Conservation (phyloP, 2,888 invertebrate genomes). For the Dolichomitus sp. region DNA sequence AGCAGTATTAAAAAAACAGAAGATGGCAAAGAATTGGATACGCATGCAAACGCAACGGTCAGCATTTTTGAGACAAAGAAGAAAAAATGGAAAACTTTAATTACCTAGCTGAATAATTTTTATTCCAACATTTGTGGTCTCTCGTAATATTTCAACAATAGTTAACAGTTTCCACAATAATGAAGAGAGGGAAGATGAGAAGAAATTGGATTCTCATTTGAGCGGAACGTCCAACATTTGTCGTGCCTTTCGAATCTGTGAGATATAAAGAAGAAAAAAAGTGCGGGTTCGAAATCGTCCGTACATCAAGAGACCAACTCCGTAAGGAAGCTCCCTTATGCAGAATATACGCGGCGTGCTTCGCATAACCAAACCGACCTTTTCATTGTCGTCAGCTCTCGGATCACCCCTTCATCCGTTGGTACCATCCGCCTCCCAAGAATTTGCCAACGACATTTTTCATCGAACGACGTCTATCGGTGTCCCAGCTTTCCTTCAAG, state of each 20-base stretch:
- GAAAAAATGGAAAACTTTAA: too few relatives aligned
- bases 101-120: not conserved
- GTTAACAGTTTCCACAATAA: not conserved
- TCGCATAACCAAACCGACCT: conserved; percentile 64
- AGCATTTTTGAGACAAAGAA: too few relatives aligned
- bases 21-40: not conserved
- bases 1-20: not conserved
- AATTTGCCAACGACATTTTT: conserved; percentile 60
- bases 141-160: not conserved
- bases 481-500: conserved; percentile 57
- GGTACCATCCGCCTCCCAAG: conserved; percentile 3
- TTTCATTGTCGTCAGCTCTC: conserved; percentile 51
- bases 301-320: conserved; percentile 13
- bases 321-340: conserved; percentile 18
- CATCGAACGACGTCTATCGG: conserved; percentile 53
- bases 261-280: not conserved
- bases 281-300: not conserved
- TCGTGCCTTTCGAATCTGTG: not conserved
- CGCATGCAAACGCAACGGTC: too few relatives aligned
- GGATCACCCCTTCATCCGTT: conserved; percentile 24
- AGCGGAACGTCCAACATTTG: not conserved
- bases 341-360: conserved; percentile 53
- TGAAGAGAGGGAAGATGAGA: not conserved
- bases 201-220: not conserved
- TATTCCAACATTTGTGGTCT: conserved; percentile 1